Evolutionary conservation across 1,140 invertebrate species (phyloP).

Genomic region (Bombyx mori): ASM3026992v2 NC_085110.1:5810001-5810500

Average conservation of each 20-base stretch:
- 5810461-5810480: conserved; percentile 90
- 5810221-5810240: conserved; percentile 94
- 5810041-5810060: conserved; percentile 81
- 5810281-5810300: conserved; percentile 85
- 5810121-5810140: conserved; percentile 94
- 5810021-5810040: conserved; percentile 85
- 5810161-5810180: conserved; percentile 87
- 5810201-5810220: conserved; percentile 97
- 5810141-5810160: conserved; percentile 98
- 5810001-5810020: conserved; percentile 80
- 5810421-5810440: conserved; percentile 88
- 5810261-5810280: conserved; percentile 93
- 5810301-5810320: conserved; percentile 80
- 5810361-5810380: conserved; percentile 86
- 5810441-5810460: conserved; percentile 88
- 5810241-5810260: conserved; percentile 92
- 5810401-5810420: conserved; percentile 89
- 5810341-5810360: conserved; percentile 84
- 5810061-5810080: conserved; percentile 81
- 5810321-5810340: conserved; percentile 91
- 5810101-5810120: conserved; percentile 87
- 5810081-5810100: conserved; percentile 87
- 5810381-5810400: conserved; percentile 97
- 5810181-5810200: conserved; percentile 87
- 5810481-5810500: conserved; percentile 96